Evolutionary conservation across 2,888 invertebrate genomes (phyloP), one percentile per base, ranked within the genome.

Genomic region (Eupithecia pulchellata): DNA sequence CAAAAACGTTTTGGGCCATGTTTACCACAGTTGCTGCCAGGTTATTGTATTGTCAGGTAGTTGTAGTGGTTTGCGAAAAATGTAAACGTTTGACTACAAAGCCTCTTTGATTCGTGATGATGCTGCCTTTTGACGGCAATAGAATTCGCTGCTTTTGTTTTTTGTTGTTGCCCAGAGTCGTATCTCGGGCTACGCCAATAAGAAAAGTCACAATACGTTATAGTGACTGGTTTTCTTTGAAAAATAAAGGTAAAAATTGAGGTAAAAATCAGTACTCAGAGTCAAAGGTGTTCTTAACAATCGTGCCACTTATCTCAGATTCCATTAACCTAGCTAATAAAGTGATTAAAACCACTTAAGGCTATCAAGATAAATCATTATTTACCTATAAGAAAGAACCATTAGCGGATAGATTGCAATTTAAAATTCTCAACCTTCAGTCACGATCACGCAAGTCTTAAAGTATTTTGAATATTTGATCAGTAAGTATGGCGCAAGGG

Each of bases 111-210:
- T 20, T 42, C 20, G 20, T 9, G 4, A 47, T 47, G 2, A 20
- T 47, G 42, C 42, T 42, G 42, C 6, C 1, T 14, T 5, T 47
- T 20, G 57, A 32, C 17, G 65, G 27, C 20, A 72, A 62, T 66
- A 63, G 63, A 36, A 72, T 72, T 66, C 58, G 58, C 36, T 57
- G 64, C 57, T 34, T 64, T 69, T 69, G 68, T 68, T 72, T 68
- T 39, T 20, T 66, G 39, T 57, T 57, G 29, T 29, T 25, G 6
- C 17, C 29, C 17, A 17, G 27, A 2, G 29, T 17, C 17, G 6
- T 57, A 57, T 25, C 29, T 57, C 14, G 27, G 29, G 2, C 57
- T 57, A 27, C 29, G 27, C 27, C 39, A 63, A 66, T 70, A 27
- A 14, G 20, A 14, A 14, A 20, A 32, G 14, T 17, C 52, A 64